A percentile compares a stretch with the other conserved stretches of the same genome.
These are phyloP conservation scores for Brotula barbata DNA, from an alignment of 2,797 vertebrate genomes.

Conservation along the genomic window DNA sequence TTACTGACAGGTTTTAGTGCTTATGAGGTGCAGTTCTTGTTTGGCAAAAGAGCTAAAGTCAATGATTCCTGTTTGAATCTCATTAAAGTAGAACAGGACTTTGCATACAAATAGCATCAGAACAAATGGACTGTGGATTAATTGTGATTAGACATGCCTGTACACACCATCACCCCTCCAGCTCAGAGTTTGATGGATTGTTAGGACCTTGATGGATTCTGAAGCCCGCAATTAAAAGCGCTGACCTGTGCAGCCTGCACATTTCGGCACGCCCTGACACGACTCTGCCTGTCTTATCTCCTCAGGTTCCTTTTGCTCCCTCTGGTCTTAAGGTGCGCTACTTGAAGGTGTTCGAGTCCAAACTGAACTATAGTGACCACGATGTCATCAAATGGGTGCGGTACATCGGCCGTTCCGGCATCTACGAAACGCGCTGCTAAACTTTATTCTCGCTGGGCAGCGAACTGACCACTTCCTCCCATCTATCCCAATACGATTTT, in stretches of 20 bases:
- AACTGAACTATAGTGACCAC: constrained; percentile 99
- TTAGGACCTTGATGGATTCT: too few species aligned
- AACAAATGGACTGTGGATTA: constrained; percentile 15
- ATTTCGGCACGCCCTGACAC: constrained; percentile 23
- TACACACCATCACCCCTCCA: too few species aligned
- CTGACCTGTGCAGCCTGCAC: constrained; percentile 3
- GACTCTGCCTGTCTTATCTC: constrained; percentile 3
- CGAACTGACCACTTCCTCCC: constrained; percentile 61
- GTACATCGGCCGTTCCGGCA: constrained; percentile 97
- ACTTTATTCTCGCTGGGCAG: constrained; percentile 48
- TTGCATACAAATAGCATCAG: neutral
- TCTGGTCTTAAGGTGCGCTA: constrained; percentile 99
- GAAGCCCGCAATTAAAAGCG: neutral
- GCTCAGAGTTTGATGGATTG: too few species aligned
- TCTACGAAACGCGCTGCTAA: constrained; percentile 99
- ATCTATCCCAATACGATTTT: constrained; percentile 50
- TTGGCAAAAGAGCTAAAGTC: too few species aligned
- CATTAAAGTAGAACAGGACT: neutral
- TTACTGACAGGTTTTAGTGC: neutral
- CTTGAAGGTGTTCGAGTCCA: constrained; percentile 99
- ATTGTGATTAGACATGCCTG: constrained; percentile 14
- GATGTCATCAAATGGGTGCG: constrained; percentile 99
- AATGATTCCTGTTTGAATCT: too few species aligned
- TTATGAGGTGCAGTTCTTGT: too few species aligned
- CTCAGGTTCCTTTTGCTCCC: constrained; percentile 95